Percentiles rank a stretch among this genome's conserved stretches.
phyloP scores from a whole-genome alignment of 2,888 invertebrate genomes.

The Epistrophe grossulariae region DNA sequence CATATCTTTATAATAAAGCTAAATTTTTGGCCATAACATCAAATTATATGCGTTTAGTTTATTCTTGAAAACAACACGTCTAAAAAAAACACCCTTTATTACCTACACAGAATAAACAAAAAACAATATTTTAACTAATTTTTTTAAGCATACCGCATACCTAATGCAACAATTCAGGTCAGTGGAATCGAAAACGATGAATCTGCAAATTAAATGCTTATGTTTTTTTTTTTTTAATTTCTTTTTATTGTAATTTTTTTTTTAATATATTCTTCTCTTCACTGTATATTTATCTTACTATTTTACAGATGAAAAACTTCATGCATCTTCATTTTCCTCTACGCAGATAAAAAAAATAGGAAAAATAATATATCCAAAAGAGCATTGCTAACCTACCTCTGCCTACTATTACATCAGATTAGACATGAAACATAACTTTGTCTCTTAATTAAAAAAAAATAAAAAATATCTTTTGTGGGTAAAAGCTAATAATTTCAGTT shows the following conservation, averaged over 20 bases:
- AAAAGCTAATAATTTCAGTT: neutral
- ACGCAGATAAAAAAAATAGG: neutral
- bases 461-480: slow-evolving; percentile 1
- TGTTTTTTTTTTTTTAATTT: neutral
- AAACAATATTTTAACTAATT: too few relatives aligned
- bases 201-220: neutral
- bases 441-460: neutral
- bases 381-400: slow-evolving; percentile 10
- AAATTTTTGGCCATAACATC: too few relatives aligned
- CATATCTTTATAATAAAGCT: too few relatives aligned
- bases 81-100: too few relatives aligned
- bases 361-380: neutral
- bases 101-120: too few relatives aligned
- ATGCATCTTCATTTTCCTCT: neutral
- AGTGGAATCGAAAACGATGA: neutral
- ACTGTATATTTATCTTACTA: neutral
- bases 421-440: neutral
- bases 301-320: slow-evolving; percentile 1
- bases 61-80: too few relatives aligned
- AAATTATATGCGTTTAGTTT: too few relatives aligned
- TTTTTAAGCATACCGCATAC: too few relatives aligned
- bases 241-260: neutral
- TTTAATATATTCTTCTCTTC: neutral
- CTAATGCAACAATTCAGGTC: neutral
- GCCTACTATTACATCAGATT: neutral